A percentile compares a stretch with the other conserved stretches of the same genome.
Conservation (phyloP, 2,797 vertebrate genomes). For the Prionace glauca region DNA sequence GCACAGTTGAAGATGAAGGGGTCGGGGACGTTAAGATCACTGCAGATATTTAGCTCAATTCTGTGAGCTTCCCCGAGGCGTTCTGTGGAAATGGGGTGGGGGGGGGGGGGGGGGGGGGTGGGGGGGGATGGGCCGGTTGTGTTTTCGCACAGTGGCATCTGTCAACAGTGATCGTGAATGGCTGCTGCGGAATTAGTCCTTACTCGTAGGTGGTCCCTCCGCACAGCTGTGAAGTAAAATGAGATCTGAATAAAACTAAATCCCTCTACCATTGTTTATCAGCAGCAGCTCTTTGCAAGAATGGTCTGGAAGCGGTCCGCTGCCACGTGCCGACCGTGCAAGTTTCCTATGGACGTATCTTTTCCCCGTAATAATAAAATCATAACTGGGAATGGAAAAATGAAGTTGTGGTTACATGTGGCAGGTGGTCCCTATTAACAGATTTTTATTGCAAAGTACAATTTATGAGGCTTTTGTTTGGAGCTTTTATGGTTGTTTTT, state of each 20-base stretch:
- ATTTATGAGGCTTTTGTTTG: constrained; percentile 4
- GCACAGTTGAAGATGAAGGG: not conserved
- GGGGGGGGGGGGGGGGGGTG: not conserved
- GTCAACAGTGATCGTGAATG: not conserved
- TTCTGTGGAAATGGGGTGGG: not conserved
- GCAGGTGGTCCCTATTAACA: constrained; percentile 32
- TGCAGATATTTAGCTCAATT: not conserved
- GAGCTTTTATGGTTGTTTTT: not conserved
- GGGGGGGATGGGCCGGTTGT: not conserved
- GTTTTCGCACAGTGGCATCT: not conserved
- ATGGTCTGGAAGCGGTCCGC: not conserved
- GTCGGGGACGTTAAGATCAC: not conserved
- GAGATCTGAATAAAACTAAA: not conserved
- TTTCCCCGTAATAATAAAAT: not conserved
- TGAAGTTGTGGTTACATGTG: not conserved
- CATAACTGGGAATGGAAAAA: constrained; percentile 2
- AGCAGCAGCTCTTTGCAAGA: not conserved
- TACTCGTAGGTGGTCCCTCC: not conserved
- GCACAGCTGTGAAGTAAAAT: not conserved
- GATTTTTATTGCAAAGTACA: constrained; percentile 18
- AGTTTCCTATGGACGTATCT: not conserved
- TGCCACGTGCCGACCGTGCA: not conserved
- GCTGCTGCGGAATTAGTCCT: not conserved
- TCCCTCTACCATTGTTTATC: not conserved
- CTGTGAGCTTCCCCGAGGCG: not conserved